A percentile compares a stretch with the other conserved stretches of the same genome.
Evolutionary conservation across 2,888 invertebrate species (phyloP).

Genomic region (Cinara cedri): DNA sequence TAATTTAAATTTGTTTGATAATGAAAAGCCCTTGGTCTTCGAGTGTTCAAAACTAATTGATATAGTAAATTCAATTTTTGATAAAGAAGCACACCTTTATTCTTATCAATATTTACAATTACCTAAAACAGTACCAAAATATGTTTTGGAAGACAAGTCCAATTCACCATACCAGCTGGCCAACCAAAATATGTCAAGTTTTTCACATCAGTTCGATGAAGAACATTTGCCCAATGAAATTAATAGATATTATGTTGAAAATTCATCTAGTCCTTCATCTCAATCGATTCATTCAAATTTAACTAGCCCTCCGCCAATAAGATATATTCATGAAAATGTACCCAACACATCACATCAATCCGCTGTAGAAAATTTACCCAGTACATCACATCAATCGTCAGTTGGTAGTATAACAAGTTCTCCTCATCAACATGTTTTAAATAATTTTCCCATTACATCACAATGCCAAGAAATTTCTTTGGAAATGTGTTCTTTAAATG

Average conservation of each 20-base stretch:
- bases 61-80: slow-evolving; percentile 19
- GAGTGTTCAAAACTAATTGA: slow-evolving; percentile 17
- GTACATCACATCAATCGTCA: slow-evolving; percentile 33
- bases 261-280: slow-evolving; percentile 24
- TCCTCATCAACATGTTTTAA: slow-evolving; percentile 34
- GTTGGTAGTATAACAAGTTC: slow-evolving; percentile 5
- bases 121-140: slow-evolving; percentile 34
- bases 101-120: slow-evolving; percentile 50
- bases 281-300: slow-evolving; percentile 17
- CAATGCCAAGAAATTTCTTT: slow-evolving; percentile 6
- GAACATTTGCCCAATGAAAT: slow-evolving; percentile 41
- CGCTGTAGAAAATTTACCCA: slow-evolving; percentile 20
- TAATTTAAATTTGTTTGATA: slow-evolving; percentile 10
- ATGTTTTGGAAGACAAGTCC: slow-evolving; percentile 42
- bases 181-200: slow-evolving; percentile 26
- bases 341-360: slow-evolving; percentile 25
- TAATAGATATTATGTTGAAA: slow-evolving; percentile 31
- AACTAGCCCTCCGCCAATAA: slow-evolving; percentile 18
- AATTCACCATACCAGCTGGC: slow-evolving; percentile 28
- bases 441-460: slow-evolving; percentile 33
- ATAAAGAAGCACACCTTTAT: slow-evolving; percentile 5
- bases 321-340: slow-evolving; percentile 31
- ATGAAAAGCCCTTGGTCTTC: not conserved
- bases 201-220: slow-evolving; percentile 37
- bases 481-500: slow-evolving; percentile 20